Conservation (phyloP, 2,113 vertebrate species). For the Semicossyphus pulcher region DNA sequence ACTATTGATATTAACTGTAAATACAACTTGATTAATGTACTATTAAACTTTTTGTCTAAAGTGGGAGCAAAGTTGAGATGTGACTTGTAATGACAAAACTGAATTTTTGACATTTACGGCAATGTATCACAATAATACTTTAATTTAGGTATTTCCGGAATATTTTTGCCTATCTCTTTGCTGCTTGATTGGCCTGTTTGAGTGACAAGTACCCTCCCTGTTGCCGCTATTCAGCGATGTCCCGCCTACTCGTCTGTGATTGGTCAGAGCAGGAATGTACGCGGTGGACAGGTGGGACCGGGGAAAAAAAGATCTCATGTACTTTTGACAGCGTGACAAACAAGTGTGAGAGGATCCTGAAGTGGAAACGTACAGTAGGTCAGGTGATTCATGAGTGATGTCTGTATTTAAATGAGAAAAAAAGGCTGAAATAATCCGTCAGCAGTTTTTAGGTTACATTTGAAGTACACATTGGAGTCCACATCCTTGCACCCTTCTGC, state of each 20-base stretch:
- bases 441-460: too few relatives aligned
- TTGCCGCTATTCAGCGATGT: background rate
- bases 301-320: background rate
- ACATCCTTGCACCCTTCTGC: too few relatives aligned
- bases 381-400: slow-evolving; percentile 26
- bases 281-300: background rate
- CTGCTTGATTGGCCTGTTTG: background rate
- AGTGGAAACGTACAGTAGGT: slow-evolving; percentile 9
- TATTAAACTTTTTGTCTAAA: too few relatives aligned
- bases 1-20: too few relatives aligned
- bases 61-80: too few relatives aligned
- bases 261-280: slow-evolving; percentile 7
- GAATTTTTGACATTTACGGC: too few relatives aligned
- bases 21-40: too few relatives aligned
- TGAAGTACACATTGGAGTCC: too few relatives aligned
- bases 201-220: slow-evolving; percentile 23
- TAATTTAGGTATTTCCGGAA: too few relatives aligned
- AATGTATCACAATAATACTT: too few relatives aligned
- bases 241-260: slow-evolving; percentile 34
- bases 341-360: background rate
- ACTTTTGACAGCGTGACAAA: background rate
- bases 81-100: too few relatives aligned
- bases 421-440: background rate
- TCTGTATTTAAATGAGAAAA: background rate
- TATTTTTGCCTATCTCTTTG: background rate